Percentiles rank a stretch among this genome's conserved stretches.
These are phyloP conservation scores for Microcaecilia unicolor DNA, from an alignment of 2,797 vertebrate genomes.

Conservation along the genomic window DNA sequence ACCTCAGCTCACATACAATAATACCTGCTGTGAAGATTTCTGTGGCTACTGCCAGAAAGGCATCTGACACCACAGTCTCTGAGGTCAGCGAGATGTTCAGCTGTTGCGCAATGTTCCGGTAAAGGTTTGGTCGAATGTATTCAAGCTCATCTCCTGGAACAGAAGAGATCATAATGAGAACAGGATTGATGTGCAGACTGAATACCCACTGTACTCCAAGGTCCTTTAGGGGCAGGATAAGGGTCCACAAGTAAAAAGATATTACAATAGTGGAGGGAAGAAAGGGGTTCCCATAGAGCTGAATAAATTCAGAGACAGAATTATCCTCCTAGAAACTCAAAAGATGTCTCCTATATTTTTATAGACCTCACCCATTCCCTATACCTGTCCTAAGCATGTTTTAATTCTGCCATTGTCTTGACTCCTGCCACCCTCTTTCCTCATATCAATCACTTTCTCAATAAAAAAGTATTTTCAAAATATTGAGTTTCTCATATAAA, in stretches of 20 bases:
- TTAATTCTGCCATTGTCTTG: background rate
- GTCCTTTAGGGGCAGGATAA: background rate
- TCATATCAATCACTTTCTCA: too few species aligned
- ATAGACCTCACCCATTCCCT: background rate
- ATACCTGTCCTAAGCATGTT: too few species aligned
- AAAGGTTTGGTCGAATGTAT: conserved; percentile 83
- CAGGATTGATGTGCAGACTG: background rate
- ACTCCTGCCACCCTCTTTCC: background rate
- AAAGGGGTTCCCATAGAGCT: background rate
- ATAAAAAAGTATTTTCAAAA: too few species aligned
- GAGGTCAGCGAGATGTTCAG: conserved; percentile 85
- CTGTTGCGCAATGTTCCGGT: conserved; percentile 84
- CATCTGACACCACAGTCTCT: conserved; percentile 79
- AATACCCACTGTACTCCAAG: background rate
- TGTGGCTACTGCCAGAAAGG: conserved; percentile 83
- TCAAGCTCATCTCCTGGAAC: conserved; percentile 86
- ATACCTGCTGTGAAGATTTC: conserved; percentile 94
- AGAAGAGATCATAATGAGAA: too few species aligned
- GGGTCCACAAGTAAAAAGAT: too few species aligned
- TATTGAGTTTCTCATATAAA: too few species aligned
- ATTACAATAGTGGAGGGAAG: too few species aligned
- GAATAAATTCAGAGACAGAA: accelerated
- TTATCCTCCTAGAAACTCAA: background rate
- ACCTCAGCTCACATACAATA: background rate
- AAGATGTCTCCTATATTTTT: background rate